Conservation (phyloP, 2,888 invertebrate genomes). For the Malthinus seriepunctatus region DNA sequence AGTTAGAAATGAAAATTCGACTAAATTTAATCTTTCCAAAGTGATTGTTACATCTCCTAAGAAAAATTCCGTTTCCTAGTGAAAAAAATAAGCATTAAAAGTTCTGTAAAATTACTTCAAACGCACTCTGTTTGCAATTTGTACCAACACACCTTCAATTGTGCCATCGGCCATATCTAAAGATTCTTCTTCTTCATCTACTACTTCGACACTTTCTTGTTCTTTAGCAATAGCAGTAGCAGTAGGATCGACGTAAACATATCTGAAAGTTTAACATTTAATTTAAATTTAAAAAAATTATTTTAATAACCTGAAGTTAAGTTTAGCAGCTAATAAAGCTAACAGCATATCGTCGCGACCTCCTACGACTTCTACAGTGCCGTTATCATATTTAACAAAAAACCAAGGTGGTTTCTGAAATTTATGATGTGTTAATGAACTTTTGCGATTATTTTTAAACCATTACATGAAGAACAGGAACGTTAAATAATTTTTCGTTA, state of each 20-base stretch:
- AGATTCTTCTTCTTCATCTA: constrained; percentile 69
- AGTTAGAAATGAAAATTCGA: constrained; percentile 77
- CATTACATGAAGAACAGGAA: constrained; percentile 75
- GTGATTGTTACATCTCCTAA: constrained; percentile 76
- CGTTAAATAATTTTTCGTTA: constrained; percentile 63
- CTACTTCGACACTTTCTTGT: constrained; percentile 63
- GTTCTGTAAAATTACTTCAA: not conserved
- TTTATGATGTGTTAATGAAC: constrained; percentile 4
- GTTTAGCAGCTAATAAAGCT: constrained; percentile 63
- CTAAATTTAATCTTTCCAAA: constrained; percentile 70
- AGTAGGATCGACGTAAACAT: constrained; percentile 72
- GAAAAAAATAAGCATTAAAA: constrained; percentile 22
- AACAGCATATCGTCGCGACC: constrained; percentile 75
- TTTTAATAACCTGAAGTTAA: constrained; percentile 66
- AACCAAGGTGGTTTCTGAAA: constrained; percentile 73
- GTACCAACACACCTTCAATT: constrained; percentile 72
- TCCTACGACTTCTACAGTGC: constrained; percentile 63
- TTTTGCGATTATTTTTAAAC: not conserved
- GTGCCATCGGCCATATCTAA: constrained; percentile 65
- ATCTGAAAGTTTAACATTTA: constrained; percentile 51
- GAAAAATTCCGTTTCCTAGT: constrained; percentile 72
- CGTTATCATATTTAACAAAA: constrained; percentile 68
- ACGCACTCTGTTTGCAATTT: constrained; percentile 68
- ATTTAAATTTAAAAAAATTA: not conserved
- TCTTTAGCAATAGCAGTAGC: constrained; percentile 77